These are phyloP conservation scores for Acanthornis magna DNA, from an alignment of 2,797 vertebrate genomes.

Conservation along the genomic window DNA sequence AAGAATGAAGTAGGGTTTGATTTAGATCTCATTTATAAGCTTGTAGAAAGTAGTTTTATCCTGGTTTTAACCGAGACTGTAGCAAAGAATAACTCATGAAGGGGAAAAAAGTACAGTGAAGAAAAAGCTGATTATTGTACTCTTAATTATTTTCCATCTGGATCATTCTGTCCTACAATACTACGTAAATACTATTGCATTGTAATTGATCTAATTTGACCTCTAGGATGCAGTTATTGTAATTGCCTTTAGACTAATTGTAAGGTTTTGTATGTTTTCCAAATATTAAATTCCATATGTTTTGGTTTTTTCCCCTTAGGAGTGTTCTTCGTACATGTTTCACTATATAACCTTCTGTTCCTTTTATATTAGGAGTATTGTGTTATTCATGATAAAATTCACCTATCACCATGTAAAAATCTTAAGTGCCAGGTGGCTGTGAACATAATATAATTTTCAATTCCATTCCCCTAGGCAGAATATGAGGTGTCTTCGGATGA, in stretches of 20 bases:
- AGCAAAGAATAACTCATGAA: not conserved
- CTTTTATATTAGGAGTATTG: not conserved
- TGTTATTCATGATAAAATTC: not conserved
- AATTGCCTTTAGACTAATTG: not conserved
- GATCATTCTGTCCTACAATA: not conserved
- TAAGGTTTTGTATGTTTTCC: not conserved
- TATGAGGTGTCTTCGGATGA: slow-evolving; percentile 90
- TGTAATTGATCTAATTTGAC: not conserved
- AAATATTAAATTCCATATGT: not conserved
- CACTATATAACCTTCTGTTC: not conserved
- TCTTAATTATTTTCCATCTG: not conserved
- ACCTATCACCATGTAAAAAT: not conserved
- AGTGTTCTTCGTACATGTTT: not conserved
- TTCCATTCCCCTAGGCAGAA: slow-evolving; percentile 76
- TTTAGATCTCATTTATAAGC: not conserved
- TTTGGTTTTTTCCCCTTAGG: not conserved
- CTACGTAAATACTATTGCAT: not conserved
- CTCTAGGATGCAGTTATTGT: not conserved
- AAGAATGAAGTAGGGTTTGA: not conserved
- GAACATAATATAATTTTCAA: not conserved
- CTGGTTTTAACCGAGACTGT: not conserved
- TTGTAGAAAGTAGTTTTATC: not conserved
- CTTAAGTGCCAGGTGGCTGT: not conserved
- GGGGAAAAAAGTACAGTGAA: not conserved
- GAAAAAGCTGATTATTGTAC: not conserved